Evolutionary conservation across 2,888 invertebrate species (phyloP), one percentile per base, ranked within the genome.

Genomic region (Lithophane ornitopus): DNA sequence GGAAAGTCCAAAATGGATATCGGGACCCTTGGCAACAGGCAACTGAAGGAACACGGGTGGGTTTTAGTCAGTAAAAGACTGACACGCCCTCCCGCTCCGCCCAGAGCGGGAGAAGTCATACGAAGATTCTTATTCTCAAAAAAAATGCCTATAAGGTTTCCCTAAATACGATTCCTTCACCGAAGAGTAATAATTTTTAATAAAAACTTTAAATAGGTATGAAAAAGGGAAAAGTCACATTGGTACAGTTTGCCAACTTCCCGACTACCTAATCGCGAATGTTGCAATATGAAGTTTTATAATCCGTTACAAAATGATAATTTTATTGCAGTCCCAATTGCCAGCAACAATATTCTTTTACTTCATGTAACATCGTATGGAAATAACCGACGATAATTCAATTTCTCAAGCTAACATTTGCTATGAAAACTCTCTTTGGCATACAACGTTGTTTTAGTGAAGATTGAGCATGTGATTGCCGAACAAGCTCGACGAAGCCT

Each of bases 401-500:
- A 80, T 73, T 63, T 52, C n/a, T 28, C 0, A 34, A 44, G 34
- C n/a, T 65, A 65, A 65, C 12, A 80, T 72, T 79, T 63, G n/a
- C 72, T 49, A 26, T 19, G 56, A 28, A 76, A 76, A 39, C 19
- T 59, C 46, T 39, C 26, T 61, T 65, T 34, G 34, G 28, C 46
- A 59, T 22, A 69, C 26, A 46, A 49, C 34, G 61, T 76, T 34
- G 49, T 67, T 81, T 70, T 62, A 81, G 70, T 44, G 49, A 70
- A 61, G 49, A 67, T 76, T 52, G 61, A 56, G 58, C 46, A 49
- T 76, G 65, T 66, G 70, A 65, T 66, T 61, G 41, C 16, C 11
- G 49, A 63, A 68, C 44, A 44, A 80, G 12, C 44, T 22, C 28
- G 16, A 14, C 8, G 3, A 58, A 56, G 44, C 16, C 44, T 62